Conservation (phyloP, 2,113 vertebrate species). For the Plecturocebus donacophilus region DNA sequence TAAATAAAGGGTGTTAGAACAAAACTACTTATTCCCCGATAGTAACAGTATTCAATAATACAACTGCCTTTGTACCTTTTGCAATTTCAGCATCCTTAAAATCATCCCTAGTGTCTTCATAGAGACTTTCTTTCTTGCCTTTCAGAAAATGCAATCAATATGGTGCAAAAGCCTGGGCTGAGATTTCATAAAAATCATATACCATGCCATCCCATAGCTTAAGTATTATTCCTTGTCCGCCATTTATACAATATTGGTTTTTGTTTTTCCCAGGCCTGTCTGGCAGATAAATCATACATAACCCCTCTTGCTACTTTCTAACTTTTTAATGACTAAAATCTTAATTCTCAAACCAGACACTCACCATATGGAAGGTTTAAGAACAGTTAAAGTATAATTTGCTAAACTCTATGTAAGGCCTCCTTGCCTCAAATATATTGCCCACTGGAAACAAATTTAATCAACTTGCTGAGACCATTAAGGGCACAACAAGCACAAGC, state of each 20-base stretch:
- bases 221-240: not conserved
- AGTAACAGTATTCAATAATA: not conserved
- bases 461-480: slow-evolving; percentile 15
- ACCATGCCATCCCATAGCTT: not conserved
- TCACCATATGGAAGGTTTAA: not conserved
- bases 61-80: not conserved
- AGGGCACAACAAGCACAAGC: not conserved
- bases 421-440: not conserved
- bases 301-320: not conserved
- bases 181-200: slow-evolving; percentile 38
- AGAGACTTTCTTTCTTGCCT: not conserved
- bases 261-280: not conserved
- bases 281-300: not conserved
- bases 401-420: not conserved
- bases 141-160: slow-evolving; percentile 39
- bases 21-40: not conserved
- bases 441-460: slow-evolving; percentile 10
- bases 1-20: slow-evolving; percentile 10
- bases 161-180: not conserved
- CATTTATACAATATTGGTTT: slow-evolving; percentile 13
- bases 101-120: not conserved
- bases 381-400: slow-evolving; percentile 26
- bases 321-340: slow-evolving; percentile 17
- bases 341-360: slow-evolving; percentile 41
- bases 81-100: not conserved